Conservation (phyloP, 2,888 invertebrate genomes). For the Mamestra brassicae region DNA sequence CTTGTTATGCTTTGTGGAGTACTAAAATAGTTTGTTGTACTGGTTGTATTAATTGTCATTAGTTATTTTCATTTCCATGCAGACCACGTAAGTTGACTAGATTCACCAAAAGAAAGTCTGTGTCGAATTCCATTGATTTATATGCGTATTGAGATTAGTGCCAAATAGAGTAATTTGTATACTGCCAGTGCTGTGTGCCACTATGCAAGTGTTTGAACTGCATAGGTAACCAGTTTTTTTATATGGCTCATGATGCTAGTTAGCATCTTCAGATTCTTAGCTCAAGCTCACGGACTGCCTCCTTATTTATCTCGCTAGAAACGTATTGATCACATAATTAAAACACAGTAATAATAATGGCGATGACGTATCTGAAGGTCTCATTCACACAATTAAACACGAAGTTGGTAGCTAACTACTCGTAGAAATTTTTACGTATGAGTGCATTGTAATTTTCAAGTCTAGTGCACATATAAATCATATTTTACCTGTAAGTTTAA, state of each 20-base stretch:
- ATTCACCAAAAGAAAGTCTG: constrained; percentile 34
- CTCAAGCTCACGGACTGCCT: neutral
- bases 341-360: too few species aligned
- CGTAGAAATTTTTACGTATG: constrained; percentile 3
- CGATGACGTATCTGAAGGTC: neutral
- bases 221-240: neutral
- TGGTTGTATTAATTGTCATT: neutral
- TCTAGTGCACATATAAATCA: constrained; percentile 1
- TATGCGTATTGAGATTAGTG: constrained; percentile 19
- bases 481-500: constrained; percentile 6
- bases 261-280: neutral
- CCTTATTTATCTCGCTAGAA: neutral
- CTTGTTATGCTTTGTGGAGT: too few species aligned
- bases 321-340: neutral
- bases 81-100: constrained; percentile 14
- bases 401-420: constrained; percentile 1
- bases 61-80: neutral
- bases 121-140: constrained; percentile 30
- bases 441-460: constrained; percentile 19
- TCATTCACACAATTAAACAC: neutral
- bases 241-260: neutral
- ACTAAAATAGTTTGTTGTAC: neutral
- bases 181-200: neutral
- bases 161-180: constrained; percentile 21
- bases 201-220: neutral